phyloP scores from a whole-genome alignment of 2,113 vertebrate genomes.

The Gallinago paraguaiae region DNA sequence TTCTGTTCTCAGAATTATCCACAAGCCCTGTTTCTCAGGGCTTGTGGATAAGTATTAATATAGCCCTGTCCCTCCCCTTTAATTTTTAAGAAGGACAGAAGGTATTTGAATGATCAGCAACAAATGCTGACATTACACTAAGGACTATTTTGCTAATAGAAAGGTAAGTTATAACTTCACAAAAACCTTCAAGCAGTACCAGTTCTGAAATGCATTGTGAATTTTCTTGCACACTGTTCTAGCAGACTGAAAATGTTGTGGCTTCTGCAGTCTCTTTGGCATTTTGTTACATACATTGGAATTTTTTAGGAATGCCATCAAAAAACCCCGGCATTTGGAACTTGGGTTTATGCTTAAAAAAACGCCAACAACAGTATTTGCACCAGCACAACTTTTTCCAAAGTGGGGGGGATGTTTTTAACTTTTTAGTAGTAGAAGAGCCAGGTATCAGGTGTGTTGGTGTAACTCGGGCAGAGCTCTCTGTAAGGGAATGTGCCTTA shows the following conservation, averaged over 20 bases:
- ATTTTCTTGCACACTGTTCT: not conserved
- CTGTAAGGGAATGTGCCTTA: not conserved
- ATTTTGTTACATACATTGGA: not conserved
- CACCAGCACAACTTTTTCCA: not conserved
- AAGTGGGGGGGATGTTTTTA: not conserved
- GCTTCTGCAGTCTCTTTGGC: not conserved
- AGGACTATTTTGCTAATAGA: not conserved
- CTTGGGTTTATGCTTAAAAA: not conserved
- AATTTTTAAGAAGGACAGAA: not conserved
- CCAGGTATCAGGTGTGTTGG: accelerated
- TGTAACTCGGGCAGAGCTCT: not conserved
- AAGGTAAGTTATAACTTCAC: not conserved
- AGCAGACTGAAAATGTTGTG: not conserved
- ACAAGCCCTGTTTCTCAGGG: no score
- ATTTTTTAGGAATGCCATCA: not conserved
- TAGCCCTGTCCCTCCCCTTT: not conserved
- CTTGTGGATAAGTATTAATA: not conserved
- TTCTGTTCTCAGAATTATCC: not conserved
- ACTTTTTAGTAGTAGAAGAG: not conserved
- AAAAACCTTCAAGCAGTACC: not conserved
- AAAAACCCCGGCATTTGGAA: accelerated
- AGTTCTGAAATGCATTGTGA: not conserved
- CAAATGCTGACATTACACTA: not conserved
- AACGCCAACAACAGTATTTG: not conserved
- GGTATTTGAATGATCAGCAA: not conserved